phyloP scores from a whole-genome alignment of 2,797 vertebrate species.

The Notolabrus celidotus region DNA sequence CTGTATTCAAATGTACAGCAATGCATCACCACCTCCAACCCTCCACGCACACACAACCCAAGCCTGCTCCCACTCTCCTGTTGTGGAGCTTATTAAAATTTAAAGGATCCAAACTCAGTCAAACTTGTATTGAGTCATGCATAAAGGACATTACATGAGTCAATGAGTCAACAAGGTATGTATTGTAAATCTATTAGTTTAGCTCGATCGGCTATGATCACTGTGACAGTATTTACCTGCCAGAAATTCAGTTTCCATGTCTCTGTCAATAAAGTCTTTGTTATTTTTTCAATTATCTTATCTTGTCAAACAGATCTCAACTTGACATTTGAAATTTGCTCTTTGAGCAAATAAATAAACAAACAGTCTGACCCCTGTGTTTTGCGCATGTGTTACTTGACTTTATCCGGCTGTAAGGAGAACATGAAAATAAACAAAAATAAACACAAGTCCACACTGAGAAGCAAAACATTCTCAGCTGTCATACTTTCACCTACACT shows the following conservation, averaged over 20 bases:
- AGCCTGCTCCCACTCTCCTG: slow-evolving; percentile 11
- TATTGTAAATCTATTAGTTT: neutral
- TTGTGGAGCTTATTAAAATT: slow-evolving; percentile 29
- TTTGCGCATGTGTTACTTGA: neutral
- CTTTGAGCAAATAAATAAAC: slow-evolving; percentile 18
- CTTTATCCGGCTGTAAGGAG: neutral
- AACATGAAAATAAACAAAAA: slow-evolving; percentile 19
- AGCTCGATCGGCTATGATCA: no score
- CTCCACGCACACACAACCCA: neutral
- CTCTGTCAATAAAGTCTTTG: neutral
- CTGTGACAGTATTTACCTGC: neutral
- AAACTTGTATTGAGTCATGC: neutral
- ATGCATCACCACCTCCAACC: slow-evolving; percentile 10
- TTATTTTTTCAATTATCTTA: neutral
- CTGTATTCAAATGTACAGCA: slow-evolving; percentile 6
- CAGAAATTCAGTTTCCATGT: neutral
- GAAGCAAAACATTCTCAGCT: slow-evolving; percentile 26
- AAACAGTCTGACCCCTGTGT: slow-evolving; percentile 3
- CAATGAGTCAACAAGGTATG: slow-evolving; percentile 16
- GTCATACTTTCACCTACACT: slow-evolving; percentile 43
- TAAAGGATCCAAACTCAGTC: slow-evolving; percentile 22
- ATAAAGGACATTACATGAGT: slow-evolving; percentile 24
- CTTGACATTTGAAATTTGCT: neutral
- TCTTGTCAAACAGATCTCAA: neutral
- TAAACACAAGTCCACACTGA: neutral